Percentiles rank a stretch among this genome's conserved stretches.
Evolutionary conservation across 1,140 invertebrate species (phyloP).

Genomic region (Probaryconus sp.): DNA sequence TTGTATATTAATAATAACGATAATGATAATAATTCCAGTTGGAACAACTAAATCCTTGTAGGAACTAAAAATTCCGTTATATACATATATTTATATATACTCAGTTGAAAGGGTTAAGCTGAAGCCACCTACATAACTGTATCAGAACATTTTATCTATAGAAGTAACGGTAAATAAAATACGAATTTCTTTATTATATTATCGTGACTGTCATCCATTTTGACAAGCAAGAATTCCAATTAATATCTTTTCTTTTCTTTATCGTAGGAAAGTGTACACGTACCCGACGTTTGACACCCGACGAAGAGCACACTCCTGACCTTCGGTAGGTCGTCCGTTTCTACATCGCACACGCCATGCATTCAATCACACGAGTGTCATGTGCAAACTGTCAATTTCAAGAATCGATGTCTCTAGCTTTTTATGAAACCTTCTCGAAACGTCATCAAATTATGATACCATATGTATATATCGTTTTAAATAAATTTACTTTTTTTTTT

Average conservation of each 20-base stretch:
- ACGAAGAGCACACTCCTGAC: constrained; percentile 21
- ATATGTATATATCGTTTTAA: too few species aligned
- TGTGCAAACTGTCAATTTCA: constrained; percentile 32
- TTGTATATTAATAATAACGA: too few species aligned
- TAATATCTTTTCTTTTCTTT: constrained; percentile 25
- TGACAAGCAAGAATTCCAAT: constrained; percentile 33
- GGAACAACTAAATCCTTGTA: too few species aligned
- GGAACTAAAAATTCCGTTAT: too few species aligned
- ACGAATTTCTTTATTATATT: constrained; percentile 18
- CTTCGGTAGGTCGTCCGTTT: constrained; percentile 32
- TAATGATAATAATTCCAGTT: too few species aligned
- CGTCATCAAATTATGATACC: too few species aligned
- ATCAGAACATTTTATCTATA: constrained; percentile 1
- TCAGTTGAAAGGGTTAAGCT: too few species aligned
- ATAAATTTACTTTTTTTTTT: too few species aligned
- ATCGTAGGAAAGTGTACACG: neutral
- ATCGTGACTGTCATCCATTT: constrained; percentile 29
- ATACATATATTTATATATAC: too few species aligned
- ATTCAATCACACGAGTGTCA: constrained; percentile 32
- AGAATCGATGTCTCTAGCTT: neutral
- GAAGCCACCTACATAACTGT: neutral
- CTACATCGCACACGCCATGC: constrained; percentile 1
- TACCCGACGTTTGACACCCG: constrained; percentile 30
- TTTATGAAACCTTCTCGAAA: neutral
- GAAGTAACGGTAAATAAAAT: constrained; percentile 15